Percentiles rank a stretch among this genome's conserved stretches.
phyloP scores from a whole-genome alignment of 2,113 vertebrate species.

The Tapirus terrestris region DNA sequence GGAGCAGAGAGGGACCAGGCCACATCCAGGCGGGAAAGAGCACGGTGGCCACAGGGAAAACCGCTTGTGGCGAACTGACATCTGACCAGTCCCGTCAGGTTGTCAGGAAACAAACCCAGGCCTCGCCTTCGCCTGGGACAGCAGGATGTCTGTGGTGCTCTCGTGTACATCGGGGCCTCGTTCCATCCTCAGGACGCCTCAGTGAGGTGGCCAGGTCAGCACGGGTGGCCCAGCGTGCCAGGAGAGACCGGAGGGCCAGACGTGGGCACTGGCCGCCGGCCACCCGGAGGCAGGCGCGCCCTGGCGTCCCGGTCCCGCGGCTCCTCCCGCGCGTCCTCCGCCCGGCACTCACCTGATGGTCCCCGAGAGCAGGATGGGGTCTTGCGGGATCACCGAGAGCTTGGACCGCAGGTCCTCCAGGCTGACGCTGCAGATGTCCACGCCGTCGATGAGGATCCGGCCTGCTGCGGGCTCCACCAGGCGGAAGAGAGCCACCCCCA shows the following conservation, averaged over 20 bases:
- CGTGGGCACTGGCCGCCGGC: too few relatives aligned
- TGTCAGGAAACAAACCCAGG: background rate
- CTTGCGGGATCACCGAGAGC: conserved; percentile 87
- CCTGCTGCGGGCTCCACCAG: conserved; percentile 85
- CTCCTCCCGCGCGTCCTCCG: background rate
- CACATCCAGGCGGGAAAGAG: background rate
- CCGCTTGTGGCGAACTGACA: background rate
- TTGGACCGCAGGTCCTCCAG: conserved; percentile 87
- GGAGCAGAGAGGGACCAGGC: background rate
- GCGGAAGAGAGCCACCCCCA: conserved; percentile 88
- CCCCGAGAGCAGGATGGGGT: conserved; percentile 89
- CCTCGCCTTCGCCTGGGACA: background rate
- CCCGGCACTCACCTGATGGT: conserved; percentile 85
- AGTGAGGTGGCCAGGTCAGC: background rate
- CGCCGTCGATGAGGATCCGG: conserved; percentile 86
- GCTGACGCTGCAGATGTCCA: conserved; percentile 84
- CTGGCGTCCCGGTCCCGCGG: fast-evolving
- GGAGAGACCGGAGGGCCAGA: background rate
- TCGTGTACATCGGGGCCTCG: background rate
- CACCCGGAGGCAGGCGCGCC: background rate
- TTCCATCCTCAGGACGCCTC: background rate
- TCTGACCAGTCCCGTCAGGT: background rate
- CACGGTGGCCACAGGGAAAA: background rate
- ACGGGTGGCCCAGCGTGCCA: background rate
- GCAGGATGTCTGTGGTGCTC: background rate